A percentile compares a stretch with the other conserved stretches of the same genome.
These are phyloP conservation scores for Heliconius cydno DNA, from an alignment of 2,888 invertebrate species.

Conservation along the genomic window DNA sequence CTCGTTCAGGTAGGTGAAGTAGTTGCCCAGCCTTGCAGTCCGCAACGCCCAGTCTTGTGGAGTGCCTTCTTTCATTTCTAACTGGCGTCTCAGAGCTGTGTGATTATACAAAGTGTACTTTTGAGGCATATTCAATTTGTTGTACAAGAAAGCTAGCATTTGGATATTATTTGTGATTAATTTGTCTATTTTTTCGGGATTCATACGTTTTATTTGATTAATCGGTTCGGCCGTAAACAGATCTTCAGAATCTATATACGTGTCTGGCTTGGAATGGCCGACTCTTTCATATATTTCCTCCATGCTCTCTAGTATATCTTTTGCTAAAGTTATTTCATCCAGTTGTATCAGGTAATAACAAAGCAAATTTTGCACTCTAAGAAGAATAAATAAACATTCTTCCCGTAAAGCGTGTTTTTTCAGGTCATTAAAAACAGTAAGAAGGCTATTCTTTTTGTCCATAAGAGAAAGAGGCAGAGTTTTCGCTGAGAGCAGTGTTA, in stretches of 20 bases:
- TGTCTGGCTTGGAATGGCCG: conserved; percentile 61
- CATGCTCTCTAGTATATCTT: conserved; percentile 77
- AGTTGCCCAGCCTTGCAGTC: conserved; percentile 80
- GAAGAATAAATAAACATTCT: conserved; percentile 79
- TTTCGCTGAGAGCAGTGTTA: conserved; percentile 70
- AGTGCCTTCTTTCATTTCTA: conserved; percentile 83
- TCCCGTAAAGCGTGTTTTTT: conserved; percentile 63
- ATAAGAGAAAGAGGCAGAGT: conserved; percentile 65
- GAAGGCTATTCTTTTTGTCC: conserved; percentile 70
- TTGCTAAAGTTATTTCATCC: conserved; percentile 74
- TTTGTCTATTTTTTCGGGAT: conserved; percentile 81
- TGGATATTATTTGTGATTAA: conserved; percentile 85
- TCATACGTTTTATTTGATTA: conserved; percentile 64
- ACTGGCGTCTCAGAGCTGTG: conserved; percentile 80
- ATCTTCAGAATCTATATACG: conserved; percentile 80
- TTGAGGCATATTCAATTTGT: conserved; percentile 79
- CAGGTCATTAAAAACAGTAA: conserved; percentile 66
- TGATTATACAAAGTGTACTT: conserved; percentile 83
- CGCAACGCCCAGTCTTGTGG: conserved; percentile 83
- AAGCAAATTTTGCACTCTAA: conserved; percentile 83
- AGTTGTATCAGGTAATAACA: conserved; percentile 83
- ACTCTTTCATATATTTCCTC: conserved; percentile 75
- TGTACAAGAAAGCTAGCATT: conserved; percentile 85
- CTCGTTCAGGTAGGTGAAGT: conserved; percentile 75
- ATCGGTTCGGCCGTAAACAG: conserved; percentile 73